Conservation (phyloP, 2,888 invertebrate genomes). For the Malachius bipustulatus region DNA sequence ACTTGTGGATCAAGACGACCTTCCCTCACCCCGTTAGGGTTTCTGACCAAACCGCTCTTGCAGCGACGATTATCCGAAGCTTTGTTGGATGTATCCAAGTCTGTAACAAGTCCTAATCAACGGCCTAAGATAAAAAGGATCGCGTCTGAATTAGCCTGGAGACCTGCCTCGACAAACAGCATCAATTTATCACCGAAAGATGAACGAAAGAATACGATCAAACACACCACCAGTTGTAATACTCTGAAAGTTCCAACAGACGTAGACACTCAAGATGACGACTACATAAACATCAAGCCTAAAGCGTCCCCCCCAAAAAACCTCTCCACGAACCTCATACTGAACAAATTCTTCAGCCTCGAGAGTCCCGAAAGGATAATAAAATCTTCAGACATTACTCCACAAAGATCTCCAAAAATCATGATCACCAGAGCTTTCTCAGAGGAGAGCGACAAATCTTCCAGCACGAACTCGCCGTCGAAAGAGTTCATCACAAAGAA, state of each 20-base stretch:
- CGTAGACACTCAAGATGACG: slow-evolving; percentile 36
- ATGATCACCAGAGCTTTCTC: slow-evolving; percentile 62
- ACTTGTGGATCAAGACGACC: slow-evolving; percentile 64
- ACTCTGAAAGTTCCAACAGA: slow-evolving; percentile 51
- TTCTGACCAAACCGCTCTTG: slow-evolving; percentile 41
- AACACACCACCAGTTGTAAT: slow-evolving; percentile 56
- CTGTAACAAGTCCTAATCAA: slow-evolving; percentile 26
- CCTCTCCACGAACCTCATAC: slow-evolving; percentile 47
- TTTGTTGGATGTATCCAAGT: slow-evolving; percentile 38
- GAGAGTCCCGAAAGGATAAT: slow-evolving; percentile 29
- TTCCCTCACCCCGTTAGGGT: slow-evolving; percentile 48
- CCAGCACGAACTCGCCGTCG: slow-evolving; percentile 34
- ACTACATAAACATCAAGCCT: slow-evolving; percentile 19
- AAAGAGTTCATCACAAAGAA: slow-evolving; percentile 30
- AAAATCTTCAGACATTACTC: slow-evolving; percentile 29
- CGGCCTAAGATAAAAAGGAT: slow-evolving; percentile 38
- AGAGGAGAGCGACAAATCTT: slow-evolving; percentile 53
- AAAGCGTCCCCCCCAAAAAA: slow-evolving; percentile 28
- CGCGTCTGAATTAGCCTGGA: slow-evolving; percentile 42
- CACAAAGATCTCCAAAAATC: slow-evolving; percentile 48
- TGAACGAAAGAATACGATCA: slow-evolving; percentile 40
- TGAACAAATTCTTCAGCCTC: slow-evolving; percentile 47
- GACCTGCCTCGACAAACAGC: slow-evolving; percentile 36
- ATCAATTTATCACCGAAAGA: slow-evolving; percentile 27
- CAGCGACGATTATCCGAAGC: slow-evolving; percentile 47